These are phyloP conservation scores for Branchipolynoe longqiensis DNA, from an alignment of 2,888 invertebrate species.

Conservation along the genomic window DNA sequence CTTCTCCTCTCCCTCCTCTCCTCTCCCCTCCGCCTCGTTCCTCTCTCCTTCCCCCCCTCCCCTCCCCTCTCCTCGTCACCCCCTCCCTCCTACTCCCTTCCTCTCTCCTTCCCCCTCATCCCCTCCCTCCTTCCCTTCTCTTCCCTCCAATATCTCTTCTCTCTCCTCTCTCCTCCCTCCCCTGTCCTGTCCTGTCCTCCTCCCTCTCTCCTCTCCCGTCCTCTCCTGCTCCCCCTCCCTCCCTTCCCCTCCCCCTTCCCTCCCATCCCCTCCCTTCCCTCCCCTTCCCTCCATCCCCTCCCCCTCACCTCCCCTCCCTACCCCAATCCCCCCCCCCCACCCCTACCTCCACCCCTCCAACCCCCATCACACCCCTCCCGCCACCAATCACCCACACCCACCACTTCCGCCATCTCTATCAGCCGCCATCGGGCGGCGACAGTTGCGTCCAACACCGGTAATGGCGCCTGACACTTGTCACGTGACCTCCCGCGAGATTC, in stretches of 20 bases:
- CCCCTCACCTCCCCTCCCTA: not conserved
- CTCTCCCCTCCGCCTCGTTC: not conserved
- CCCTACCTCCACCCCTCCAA: not conserved
- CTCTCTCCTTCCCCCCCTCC: not conserved
- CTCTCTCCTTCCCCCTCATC: not conserved
- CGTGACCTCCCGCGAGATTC: constrained; percentile 55
- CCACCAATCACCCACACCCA: not conserved
- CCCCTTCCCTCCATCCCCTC: not conserved
- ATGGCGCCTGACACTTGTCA: constrained; percentile 53
- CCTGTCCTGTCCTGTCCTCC: not conserved
- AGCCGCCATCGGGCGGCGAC: constrained; percentile 29
- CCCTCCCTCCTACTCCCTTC: not conserved
- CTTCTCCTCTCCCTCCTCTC: not conserved
- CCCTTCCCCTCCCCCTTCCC: not conserved
- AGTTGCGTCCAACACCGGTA: constrained; percentile 47
- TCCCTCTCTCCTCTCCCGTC: not conserved
- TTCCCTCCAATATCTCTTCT: too few relatives aligned
- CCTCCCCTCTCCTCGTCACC: not conserved
- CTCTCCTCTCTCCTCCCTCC: not conserved
- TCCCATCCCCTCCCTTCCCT: not conserved
- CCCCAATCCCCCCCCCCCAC: not conserved
- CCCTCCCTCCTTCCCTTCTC: not conserved
- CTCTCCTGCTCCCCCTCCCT: not conserved
- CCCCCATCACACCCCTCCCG: not conserved
- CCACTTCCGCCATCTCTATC: not conserved